Conservation (phyloP, 2,113 vertebrate genomes). For the Nanorana parkeri region DNA sequence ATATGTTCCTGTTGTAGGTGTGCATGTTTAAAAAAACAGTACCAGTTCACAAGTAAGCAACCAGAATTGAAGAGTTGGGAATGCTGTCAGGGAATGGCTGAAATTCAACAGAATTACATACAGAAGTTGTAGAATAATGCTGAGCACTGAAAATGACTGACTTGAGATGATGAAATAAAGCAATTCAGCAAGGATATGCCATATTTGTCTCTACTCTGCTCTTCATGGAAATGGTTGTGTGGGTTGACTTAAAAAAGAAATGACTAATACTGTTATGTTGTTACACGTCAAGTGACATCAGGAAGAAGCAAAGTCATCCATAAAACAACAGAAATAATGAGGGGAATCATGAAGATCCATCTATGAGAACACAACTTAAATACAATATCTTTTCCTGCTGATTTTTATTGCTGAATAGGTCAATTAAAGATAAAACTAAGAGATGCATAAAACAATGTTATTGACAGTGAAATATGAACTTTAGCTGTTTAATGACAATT, state of each 20-base stretch:
- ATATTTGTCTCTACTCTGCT: constrained; percentile 52
- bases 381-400: constrained; percentile 16
- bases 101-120: constrained; percentile 32
- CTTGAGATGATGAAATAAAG: constrained; percentile 45
- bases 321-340: constrained; percentile 37
- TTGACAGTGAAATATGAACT: neutral
- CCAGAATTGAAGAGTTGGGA: constrained; percentile 11
- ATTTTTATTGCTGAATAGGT: constrained; percentile 33
- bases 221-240: constrained; percentile 31
- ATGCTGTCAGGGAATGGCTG: constrained; percentile 30
- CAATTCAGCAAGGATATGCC: constrained; percentile 10
- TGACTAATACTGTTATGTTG: constrained; percentile 54
- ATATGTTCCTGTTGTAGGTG: neutral
- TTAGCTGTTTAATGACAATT: constrained; percentile 8
- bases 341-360: constrained; percentile 14
- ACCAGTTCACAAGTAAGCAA: neutral
- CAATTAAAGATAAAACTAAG: constrained; percentile 26
- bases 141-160: constrained; percentile 25
- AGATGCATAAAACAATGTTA: constrained; percentile 9
- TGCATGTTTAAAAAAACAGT: constrained; percentile 4
- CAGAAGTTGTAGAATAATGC: constrained; percentile 8
- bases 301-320: constrained; percentile 45
- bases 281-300: constrained; percentile 59
- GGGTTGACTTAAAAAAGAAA: constrained; percentile 61
- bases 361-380: constrained; percentile 17